Conservation (phyloP, 2,113 vertebrate genomes). For the Glaucidium brasilianum region DNA sequence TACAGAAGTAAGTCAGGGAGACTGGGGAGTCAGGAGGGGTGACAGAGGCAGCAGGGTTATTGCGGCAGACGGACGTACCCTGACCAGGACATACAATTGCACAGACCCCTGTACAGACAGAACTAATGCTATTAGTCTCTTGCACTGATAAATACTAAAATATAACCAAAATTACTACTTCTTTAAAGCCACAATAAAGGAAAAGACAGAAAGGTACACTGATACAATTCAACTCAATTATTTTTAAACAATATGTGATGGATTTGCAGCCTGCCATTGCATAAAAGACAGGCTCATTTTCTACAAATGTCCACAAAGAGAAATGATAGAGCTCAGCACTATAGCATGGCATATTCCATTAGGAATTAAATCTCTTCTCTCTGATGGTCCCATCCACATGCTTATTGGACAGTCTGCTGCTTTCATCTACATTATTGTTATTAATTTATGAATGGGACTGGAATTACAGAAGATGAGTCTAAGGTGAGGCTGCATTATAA, state of each 20-base stretch:
- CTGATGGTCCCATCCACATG: constrained; percentile 66
- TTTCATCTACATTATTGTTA: constrained; percentile 75
- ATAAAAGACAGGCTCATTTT: constrained; percentile 49
- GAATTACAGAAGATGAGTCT: constrained; percentile 66
- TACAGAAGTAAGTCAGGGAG: neutral
- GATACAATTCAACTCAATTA: neutral
- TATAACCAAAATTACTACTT: neutral
- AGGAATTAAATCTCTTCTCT: constrained; percentile 63
- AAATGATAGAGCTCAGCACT: constrained; percentile 39
- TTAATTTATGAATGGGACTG: constrained; percentile 71
- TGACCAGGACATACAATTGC: neutral
- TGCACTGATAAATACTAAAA: neutral
- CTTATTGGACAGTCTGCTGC: constrained; percentile 60
- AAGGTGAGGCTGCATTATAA: constrained; percentile 67
- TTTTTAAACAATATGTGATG: constrained; percentile 49
- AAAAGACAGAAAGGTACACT: neutral
- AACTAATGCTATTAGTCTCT: neutral
- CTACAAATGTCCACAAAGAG: constrained; percentile 52
- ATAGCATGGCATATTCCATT: constrained; percentile 23
- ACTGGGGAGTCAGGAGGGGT: neutral
- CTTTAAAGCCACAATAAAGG: neutral
- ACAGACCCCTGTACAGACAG: neutral
- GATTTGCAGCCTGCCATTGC: neutral
- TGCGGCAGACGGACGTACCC: neutral
- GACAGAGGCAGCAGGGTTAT: neutral